Evolutionary conservation across 2,797 vertebrate species (phyloP).

Genomic region (Ceyx erithaca): DNA sequence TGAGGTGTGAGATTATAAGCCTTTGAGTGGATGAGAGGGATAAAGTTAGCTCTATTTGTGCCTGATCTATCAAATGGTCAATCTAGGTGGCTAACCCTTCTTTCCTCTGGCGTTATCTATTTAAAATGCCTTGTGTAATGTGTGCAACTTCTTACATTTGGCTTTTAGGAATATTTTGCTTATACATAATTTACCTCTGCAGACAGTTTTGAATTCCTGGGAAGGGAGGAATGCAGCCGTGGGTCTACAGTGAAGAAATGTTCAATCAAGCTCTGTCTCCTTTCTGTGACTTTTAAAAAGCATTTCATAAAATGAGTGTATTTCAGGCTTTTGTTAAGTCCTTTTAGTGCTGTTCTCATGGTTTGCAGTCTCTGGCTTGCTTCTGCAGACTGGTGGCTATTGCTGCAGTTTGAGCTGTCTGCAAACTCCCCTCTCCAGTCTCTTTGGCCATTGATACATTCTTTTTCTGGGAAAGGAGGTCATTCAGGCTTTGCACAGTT

Average conservation of each 20-base stretch:
- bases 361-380: neutral
- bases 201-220: constrained; percentile 15
- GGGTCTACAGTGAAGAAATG: neutral
- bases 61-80: constrained; percentile 47
- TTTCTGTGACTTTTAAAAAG: neutral
- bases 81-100: neutral
- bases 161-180: constrained; percentile 43
- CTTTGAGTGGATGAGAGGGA: constrained; percentile 61
- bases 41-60: constrained; percentile 56
- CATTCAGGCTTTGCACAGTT: neutral
- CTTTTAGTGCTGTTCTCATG: neutral
- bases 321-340: neutral
- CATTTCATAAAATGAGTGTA: neutral
- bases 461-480: neutral
- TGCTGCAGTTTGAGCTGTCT: neutral
- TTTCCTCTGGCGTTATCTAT: neutral
- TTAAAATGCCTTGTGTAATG: neutral
- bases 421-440: neutral
- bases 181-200: constrained; percentile 32
- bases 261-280: neutral
- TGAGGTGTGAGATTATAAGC: constrained; percentile 46
- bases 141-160: neutral
- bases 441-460: neutral
- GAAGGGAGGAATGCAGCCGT: neutral
- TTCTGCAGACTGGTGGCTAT: neutral